Base-by-base conservation (phyloP, 2,797 vertebrate species). In the Lithobates sylvaticus region DNA sequence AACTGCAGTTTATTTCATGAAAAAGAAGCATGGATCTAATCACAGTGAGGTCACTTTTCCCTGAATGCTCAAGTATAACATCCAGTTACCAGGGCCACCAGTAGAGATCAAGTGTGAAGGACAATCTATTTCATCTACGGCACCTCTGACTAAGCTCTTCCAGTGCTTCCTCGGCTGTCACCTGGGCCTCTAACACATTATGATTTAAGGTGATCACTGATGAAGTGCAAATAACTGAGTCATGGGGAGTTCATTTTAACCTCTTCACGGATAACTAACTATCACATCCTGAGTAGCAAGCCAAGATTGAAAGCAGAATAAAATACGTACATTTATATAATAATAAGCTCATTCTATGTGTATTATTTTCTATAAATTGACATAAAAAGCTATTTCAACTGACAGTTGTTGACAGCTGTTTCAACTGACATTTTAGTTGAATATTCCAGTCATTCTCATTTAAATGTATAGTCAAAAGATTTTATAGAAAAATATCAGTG, bases 11-110 rank as follows among this genome's bases (percentile, higher is more conserved):
- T 80, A 70, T 80, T 34, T 80, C 78, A 70, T 47, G 32, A 70
- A 44, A 80, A 70, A 80, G 67, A 70, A 44, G 65, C 54, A 26
- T 80, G 78, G 78, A 69, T 80, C 42, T 80, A 80, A 80, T 80
- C 65, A 70, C 64, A 32, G 78, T 15, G 13, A 27, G 78, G 77
- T 68, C 39, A 80, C 27, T 47, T 54, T 70, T 12, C 27, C 26
- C 42, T 50, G 44, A 65, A 67, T 42, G 23, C 42, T 50, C 26
- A 42, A 69, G 27, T 69, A 47, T 67, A 69, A 69, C 78, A 80
- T 54, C 12, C 67, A 36, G n/a, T 47, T 70, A 70, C 44, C 29
- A 27, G 76, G 78, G 42, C 44, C 78, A 70, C 77, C 10, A 34
- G 34, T 34, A 79, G n/a, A 72, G 79, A 81, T 58, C 44, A 71